Evolutionary conservation across 2,113 vertebrate genomes (phyloP), one percentile per base, ranked within the genome.

Genomic region (Actenoides hombroni): DNA sequence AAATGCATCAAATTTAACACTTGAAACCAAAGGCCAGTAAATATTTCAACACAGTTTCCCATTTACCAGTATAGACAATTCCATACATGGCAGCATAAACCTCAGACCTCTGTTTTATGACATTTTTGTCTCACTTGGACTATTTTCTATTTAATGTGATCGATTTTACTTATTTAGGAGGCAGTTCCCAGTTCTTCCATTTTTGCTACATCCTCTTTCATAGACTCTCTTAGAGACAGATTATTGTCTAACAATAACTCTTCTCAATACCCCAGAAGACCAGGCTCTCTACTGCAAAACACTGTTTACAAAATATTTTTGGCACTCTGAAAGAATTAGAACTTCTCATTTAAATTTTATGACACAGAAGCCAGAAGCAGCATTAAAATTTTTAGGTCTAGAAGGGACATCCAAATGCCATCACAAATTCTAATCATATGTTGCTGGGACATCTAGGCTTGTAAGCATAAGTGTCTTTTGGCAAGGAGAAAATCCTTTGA

Each of bases 311-410:
- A 81, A 95, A 80, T 44, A 83, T 67, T 89, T 86, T 68, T 91
- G 80, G 42, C 59, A 69, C 40, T 82, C 56, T 39, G 10, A 71
- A 92, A 88, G 28, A 95, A 87, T 95, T 92, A 83, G 35, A 91
- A 26, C 20, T 86, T 92, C 26, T 76, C 65, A 71, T 89, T 89
- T 92, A 60, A 85, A 63, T 95, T 95, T 94, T 75, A 90, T 79
- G 69, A 91, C 74, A 68, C 19, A 68, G 28, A 85, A 84, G 46
- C 90, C 77, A 93, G 89, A 80, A 93, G 87, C 71, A 93, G 59
- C 57, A 88, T 85, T 67, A 86, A 74, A 82, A 51, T 31, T 67
- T 87, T 86, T 63, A 70, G n/a, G 61, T 96, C 76, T 88, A 56
- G 67, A 56, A 95, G 71, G 59, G 88, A 86, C 49, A 92, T 67